phyloP scores from a whole-genome alignment of 2,888 invertebrate species.

The Xestia sexstrigata region DNA sequence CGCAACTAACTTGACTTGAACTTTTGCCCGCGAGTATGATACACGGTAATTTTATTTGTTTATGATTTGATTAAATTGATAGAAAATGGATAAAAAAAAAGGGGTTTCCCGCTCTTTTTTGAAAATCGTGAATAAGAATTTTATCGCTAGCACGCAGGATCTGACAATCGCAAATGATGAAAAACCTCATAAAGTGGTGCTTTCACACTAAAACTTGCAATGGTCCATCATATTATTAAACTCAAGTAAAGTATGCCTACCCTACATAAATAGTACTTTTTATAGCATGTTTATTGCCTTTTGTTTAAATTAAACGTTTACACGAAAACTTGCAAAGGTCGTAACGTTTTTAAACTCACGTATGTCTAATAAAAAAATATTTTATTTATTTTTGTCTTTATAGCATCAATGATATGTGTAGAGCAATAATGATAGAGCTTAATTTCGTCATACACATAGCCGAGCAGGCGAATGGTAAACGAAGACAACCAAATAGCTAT shows the following conservation, averaged over 20 bases:
- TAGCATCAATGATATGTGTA: background rate
- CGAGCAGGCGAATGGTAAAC: background rate
- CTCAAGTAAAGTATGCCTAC: background rate
- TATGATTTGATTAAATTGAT: background rate
- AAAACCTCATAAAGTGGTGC: background rate
- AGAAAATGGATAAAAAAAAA: background rate
- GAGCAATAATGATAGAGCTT: background rate
- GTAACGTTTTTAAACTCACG: background rate
- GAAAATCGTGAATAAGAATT: background rate
- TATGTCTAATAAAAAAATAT: background rate
- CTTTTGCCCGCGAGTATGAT: background rate
- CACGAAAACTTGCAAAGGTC: background rate
- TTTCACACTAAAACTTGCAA: background rate
- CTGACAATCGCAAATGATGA: background rate
- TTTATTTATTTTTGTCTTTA: background rate
- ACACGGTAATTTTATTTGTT: too few relatives aligned
- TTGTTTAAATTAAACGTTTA: background rate
- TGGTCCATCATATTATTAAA: background rate
- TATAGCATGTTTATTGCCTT: background rate
- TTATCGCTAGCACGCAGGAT: background rate
- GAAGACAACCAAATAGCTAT: background rate
- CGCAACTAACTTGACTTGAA: background rate
- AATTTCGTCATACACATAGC: background rate
- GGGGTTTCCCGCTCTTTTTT: background rate
- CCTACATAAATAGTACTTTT: background rate